These are phyloP conservation scores for Listronotus oregonensis DNA, from an alignment of 1,140 invertebrate species.

Conservation along the genomic window DNA sequence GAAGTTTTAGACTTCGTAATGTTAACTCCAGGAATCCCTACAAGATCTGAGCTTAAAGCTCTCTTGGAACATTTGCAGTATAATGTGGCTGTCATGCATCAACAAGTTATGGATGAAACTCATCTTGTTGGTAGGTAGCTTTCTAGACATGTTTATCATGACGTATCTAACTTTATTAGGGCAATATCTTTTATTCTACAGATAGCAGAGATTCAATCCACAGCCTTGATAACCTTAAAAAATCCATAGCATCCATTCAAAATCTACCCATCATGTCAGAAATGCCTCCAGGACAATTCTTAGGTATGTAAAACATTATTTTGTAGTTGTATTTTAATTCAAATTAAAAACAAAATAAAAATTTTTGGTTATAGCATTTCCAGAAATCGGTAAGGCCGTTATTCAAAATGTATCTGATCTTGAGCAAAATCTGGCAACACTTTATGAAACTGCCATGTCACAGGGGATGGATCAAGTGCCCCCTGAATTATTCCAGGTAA, in stretches of 20 bases:
- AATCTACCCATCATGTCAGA: constrained; percentile 45
- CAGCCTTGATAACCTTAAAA: constrained; percentile 45
- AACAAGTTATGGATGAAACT: constrained; percentile 46
- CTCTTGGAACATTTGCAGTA: constrained; percentile 47
- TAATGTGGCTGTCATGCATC: constrained; percentile 49
- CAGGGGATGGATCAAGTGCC: constrained; percentile 44
- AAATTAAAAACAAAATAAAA: constrained; percentile 2
- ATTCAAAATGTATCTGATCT: constrained; percentile 45
- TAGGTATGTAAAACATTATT: not conserved
- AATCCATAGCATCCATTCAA: constrained; percentile 45
- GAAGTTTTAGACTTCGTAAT: constrained; percentile 43
- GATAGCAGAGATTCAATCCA: constrained; percentile 28
- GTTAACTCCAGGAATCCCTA: constrained; percentile 21
- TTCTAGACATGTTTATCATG: not conserved
- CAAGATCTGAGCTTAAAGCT: constrained; percentile 32
- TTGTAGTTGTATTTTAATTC: too few relatives aligned
- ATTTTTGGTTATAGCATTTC: constrained; percentile 17
- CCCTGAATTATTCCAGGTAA: constrained; percentile 39
- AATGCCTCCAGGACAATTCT: constrained; percentile 19
- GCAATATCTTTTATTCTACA: not conserved
- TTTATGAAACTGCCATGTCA: constrained; percentile 45
- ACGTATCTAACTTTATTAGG: not conserved
- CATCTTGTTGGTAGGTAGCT: constrained; percentile 29
- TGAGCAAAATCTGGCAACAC: constrained; percentile 43
- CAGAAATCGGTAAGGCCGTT: constrained; percentile 27